phyloP scores from a whole-genome alignment of 2,888 invertebrate species.

The Entomobrya multifasciata region DNA sequence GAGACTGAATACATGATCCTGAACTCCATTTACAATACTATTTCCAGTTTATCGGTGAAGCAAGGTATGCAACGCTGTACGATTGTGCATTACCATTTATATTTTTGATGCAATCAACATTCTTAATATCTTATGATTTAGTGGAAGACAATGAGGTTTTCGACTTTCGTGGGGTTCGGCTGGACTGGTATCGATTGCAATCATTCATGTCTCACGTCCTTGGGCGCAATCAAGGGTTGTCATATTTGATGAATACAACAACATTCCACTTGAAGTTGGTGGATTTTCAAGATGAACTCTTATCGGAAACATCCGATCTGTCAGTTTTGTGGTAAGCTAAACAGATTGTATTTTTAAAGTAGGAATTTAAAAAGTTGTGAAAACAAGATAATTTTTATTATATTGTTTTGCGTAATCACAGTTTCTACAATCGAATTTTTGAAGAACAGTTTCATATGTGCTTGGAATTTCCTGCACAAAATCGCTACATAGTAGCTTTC shows the following conservation, averaged over 20 bases:
- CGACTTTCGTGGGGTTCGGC: conserved; percentile 95
- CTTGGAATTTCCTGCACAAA: conserved; percentile 98
- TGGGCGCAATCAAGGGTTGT: conserved; percentile 85
- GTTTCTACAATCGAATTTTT: conserved; percentile 97
- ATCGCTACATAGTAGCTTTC: conserved; percentile 98
- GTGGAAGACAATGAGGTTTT: conserved; percentile 97
- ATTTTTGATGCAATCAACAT: not conserved
- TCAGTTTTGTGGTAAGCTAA: conserved; percentile 92
- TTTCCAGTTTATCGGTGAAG: conserved; percentile 92
- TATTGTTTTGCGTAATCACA: conserved; percentile 79
- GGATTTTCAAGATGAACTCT: conserved; percentile 97
- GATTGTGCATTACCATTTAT: too few relatives aligned
- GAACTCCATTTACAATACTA: conserved; percentile 94
- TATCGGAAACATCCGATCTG: conserved; percentile 97
- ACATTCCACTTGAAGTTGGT: conserved; percentile 99
- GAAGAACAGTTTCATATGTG: conserved; percentile 99
- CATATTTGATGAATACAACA: conserved; percentile 95
- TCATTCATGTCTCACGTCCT: conserved; percentile 92
- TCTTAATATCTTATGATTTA: too few relatives aligned
- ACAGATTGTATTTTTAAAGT: not conserved
- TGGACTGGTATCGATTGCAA: conserved; percentile 99
- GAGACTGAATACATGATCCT: conserved; percentile 97
- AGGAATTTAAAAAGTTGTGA: too few relatives aligned
- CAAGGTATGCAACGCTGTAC: conserved; percentile 85
- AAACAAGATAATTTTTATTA: too few relatives aligned